Evolutionary conservation across 2,888 invertebrate genomes (phyloP).

Genomic region (Amorpha juglandis): DNA sequence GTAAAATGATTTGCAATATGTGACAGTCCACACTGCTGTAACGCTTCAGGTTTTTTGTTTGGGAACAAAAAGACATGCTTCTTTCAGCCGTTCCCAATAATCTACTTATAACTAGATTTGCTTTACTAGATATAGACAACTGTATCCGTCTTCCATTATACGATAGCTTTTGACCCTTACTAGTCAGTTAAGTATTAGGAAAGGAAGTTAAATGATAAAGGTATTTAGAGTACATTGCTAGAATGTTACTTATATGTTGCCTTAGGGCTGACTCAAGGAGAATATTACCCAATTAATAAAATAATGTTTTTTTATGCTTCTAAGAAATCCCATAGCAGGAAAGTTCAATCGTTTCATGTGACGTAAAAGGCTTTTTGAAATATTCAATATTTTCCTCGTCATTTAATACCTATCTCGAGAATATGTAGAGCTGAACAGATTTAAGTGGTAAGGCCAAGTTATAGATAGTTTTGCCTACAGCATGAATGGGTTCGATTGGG

Average conservation of each 20-base stretch:
- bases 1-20: constrained; percentile 1
- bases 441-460: too few relatives aligned
- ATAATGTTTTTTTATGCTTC: neutral
- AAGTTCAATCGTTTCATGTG: neutral
- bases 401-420: neutral
- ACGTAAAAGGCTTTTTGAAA: neutral
- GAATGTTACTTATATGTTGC: too few relatives aligned
- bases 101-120: too few relatives aligned
- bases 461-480: too few relatives aligned
- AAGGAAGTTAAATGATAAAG: too few relatives aligned
- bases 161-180: too few relatives aligned
- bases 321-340: neutral
- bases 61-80: neutral
- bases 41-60: neutral
- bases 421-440: neutral
- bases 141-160: too few relatives aligned
- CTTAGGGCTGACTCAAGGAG: neutral
- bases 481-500: too few relatives aligned
- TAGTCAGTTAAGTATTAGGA: too few relatives aligned
- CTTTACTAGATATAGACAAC: too few relatives aligned
- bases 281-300: neutral
- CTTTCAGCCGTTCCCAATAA: too few relatives aligned
- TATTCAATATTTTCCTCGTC: neutral
- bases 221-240: too few relatives aligned
- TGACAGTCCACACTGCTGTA: neutral